Percentiles rank a stretch among this genome's conserved stretches.
Evolutionary conservation across 2,888 invertebrate genomes (phyloP).

Genomic region (Orthonevra nobilis): DNA sequence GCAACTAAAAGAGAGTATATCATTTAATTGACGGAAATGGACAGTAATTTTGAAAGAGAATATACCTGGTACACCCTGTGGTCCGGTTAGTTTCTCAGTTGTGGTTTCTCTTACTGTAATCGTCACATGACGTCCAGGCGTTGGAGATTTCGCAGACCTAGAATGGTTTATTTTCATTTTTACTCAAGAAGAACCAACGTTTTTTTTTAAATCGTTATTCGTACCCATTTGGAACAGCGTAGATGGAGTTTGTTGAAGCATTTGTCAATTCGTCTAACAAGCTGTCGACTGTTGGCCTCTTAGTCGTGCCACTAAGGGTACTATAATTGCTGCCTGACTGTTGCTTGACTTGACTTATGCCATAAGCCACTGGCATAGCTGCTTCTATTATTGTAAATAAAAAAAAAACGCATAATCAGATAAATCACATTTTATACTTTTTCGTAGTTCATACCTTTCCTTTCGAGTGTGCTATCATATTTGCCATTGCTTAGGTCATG

Average conservation of each 20-base stretch:
- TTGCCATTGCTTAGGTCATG: constrained; percentile 93
- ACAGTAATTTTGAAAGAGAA: background rate
- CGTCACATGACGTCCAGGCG: constrained; percentile 81
- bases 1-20: constrained; percentile 73
- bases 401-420: too few relatives aligned
- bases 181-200: too few relatives aligned
- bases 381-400: too few relatives aligned
- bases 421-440: background rate
- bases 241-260: constrained; percentile 75
- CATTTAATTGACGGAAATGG: too few relatives aligned
- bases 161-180: too few relatives aligned
- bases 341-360: constrained; percentile 71
- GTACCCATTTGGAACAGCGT: constrained; percentile 89
- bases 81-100: constrained; percentile 81
- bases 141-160: constrained; percentile 75
- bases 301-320: constrained; percentile 77
- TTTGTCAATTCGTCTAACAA: constrained; percentile 90
- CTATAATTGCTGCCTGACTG: constrained; percentile 80
- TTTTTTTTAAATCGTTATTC: too few relatives aligned
- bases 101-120: constrained; percentile 83
- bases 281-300: constrained; percentile 92
- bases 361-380: constrained; percentile 75
- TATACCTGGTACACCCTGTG: constrained; percentile 77
- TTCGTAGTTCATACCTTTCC: constrained; percentile 79
- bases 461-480: constrained; percentile 81